These are phyloP conservation scores for Cercopithecus hamlyni DNA, from an alignment of 2,797 vertebrate species.

Conservation along the genomic window DNA sequence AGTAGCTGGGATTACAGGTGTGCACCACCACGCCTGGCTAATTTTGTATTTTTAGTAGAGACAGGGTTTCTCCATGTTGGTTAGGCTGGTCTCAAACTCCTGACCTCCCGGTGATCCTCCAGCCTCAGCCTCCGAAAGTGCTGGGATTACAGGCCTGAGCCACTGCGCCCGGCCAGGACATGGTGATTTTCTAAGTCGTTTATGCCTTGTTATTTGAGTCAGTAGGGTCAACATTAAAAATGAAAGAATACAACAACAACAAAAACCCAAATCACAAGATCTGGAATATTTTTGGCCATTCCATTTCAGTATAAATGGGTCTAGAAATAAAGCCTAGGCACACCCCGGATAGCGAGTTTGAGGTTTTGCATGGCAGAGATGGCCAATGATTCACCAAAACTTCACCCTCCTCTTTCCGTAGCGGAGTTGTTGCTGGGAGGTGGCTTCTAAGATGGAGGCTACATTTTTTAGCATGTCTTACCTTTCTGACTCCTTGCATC, in stretches of 20 bases:
- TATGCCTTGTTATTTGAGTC: slow-evolving; percentile 51
- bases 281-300: not conserved
- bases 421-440: not conserved
- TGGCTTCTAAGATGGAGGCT: not conserved
- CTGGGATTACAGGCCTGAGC: no score
- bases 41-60: no score
- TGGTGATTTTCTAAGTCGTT: slow-evolving; percentile 14
- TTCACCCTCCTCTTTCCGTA: not conserved
- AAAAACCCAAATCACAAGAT: slow-evolving; percentile 23
- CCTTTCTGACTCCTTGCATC: not conserved
- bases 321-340: slow-evolving; percentile 12
- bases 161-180: not conserved
- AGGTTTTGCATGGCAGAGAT: not conserved
- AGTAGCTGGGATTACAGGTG: no score
- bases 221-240: slow-evolving; percentile 24
- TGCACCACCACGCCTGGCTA: no score
- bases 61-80: no score
- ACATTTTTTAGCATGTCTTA: not conserved
- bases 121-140: no score
- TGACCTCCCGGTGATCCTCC: no score
- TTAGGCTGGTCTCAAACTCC: no score
- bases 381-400: not conserved
- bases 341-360: not conserved
- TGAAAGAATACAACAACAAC: not conserved
- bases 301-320: slow-evolving; percentile 3